Base-by-base conservation (phyloP, 2,797 vertebrate species). In the Oreochromis grahami region DNA sequence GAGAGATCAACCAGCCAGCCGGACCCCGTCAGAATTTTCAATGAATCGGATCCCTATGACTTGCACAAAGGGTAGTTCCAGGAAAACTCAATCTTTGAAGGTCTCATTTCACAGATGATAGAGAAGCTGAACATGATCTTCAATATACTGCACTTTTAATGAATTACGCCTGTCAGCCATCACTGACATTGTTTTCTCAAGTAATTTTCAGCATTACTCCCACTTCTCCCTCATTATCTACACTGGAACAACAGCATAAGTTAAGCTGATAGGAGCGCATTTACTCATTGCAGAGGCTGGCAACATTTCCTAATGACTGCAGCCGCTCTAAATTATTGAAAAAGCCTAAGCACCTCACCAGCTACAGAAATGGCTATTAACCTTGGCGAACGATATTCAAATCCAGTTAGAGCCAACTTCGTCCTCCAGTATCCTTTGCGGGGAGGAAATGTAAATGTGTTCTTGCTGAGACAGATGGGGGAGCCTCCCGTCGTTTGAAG, bases 361-460 rank as follows among this genome's bases (percentile, higher is more conserved):
- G 94, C 93, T 90, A 95, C 94, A 95, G 94, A 95, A 96, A 96
- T 91, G 92, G 91, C 94, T 95, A 96, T 97, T 97, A 97, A 97
- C 96, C 96, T 97, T 94, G 94, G 93, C 85, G 93, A 96, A 91
- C 82, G 88, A 94, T 96, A 96, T 95, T 96, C 94, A 95, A 95
- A 96, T 96, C 95, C 94, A 90, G 96, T 96, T 95, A 95, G 88
- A 91, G 93, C 92, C 87, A 94, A 95, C 95, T 95, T 93, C 90
- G 93, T 93, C 89, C 92, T 93, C 87, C 94, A 92, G 95, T 94
- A 93, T 96, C 93, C 95, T 96, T 96, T 60, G 92, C 87, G 91
- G 95, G 92, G 83, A 93, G 92, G 94, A 96, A 95, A 96, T 97
- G 96, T 95, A 96, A 97, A 97, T 96, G 93, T 94, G 94, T 94